A percentile compares a stretch with the other conserved stretches of the same genome.
phyloP scores from a whole-genome alignment of 1,140 invertebrate genomes.

The Euwallacea similis region DNA sequence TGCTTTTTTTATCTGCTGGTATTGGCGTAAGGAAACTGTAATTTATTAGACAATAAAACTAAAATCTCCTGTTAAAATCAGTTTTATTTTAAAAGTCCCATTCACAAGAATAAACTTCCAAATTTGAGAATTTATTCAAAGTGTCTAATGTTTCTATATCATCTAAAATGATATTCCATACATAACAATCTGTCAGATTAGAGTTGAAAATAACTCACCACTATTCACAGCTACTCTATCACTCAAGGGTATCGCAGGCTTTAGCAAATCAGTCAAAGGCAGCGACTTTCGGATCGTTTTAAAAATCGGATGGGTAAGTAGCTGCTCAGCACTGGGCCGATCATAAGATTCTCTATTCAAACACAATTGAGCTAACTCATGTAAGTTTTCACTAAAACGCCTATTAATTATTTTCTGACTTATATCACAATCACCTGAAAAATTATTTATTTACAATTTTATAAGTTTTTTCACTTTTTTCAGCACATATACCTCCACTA shows the following conservation, averaged over 20 bases:
- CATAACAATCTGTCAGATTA: not conserved
- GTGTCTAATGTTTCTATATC: conserved; percentile 52
- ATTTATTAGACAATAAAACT: too few species aligned
- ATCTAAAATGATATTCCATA: conserved; percentile 44
- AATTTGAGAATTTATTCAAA: conserved; percentile 50
- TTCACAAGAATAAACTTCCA: conserved; percentile 54
- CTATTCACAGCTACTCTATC: conserved; percentile 53
- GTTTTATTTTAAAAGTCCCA: conserved; percentile 55
- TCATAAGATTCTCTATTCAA: conserved; percentile 65
- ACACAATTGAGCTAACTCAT: conserved; percentile 74
- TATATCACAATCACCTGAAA: conserved; percentile 46
- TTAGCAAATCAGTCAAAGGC: conserved; percentile 57
- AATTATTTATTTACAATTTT: not conserved
- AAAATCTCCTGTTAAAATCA: not conserved
- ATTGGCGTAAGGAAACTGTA: too few species aligned
- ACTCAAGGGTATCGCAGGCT: conserved; percentile 58
- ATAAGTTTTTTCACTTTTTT: too few species aligned
- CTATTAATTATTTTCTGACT: conserved; percentile 54
- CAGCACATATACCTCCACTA: conserved; percentile 48
- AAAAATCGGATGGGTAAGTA: conserved; percentile 76
- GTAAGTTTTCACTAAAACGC: conserved; percentile 72
- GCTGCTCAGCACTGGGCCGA: conserved; percentile 65
- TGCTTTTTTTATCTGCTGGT: not conserved
- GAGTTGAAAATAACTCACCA: conserved; percentile 46
- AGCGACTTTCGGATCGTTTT: conserved; percentile 61